Evolutionary conservation across 2,888 invertebrate genomes (phyloP).

Genomic region (Sisyra nigra): DNA sequence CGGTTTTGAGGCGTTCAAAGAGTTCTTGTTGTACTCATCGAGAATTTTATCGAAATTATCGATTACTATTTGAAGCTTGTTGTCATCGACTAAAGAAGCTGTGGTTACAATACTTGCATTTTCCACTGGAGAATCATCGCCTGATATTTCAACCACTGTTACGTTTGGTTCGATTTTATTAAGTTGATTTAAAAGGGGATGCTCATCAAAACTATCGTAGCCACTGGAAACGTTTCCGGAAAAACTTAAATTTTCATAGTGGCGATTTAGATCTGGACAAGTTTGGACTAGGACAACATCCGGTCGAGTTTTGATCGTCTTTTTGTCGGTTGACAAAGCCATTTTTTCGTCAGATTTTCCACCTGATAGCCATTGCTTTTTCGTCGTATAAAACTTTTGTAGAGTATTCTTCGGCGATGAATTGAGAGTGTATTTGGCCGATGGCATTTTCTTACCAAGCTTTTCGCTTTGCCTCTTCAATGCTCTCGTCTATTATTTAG

Average conservation of each 20-base stretch:
- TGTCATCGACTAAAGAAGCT: conserved; percentile 19
- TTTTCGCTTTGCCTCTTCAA: not conserved
- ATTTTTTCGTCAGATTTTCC: conserved; percentile 2
- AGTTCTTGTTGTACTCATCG: conserved; percentile 24
- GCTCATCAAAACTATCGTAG: conserved; percentile 19
- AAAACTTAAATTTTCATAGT: conserved; percentile 32
- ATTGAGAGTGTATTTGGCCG: conserved; percentile 17
- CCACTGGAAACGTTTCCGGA: conserved; percentile 15
- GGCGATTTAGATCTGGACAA: conserved; percentile 12
- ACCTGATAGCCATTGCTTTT: conserved; percentile 17
- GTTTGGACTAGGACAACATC: conserved; percentile 6
- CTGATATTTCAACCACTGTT: conserved; percentile 25
- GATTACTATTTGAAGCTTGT: conserved; percentile 31
- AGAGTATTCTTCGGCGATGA: conserved; percentile 18
- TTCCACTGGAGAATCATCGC: not conserved
- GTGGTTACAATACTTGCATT: conserved; percentile 1
- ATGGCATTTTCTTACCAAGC: conserved; percentile 16
- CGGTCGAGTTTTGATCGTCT: not conserved
- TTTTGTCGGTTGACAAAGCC: not conserved
- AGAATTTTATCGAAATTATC: conserved; percentile 36
- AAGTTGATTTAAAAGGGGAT: conserved; percentile 12
- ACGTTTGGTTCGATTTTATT: conserved; percentile 32
- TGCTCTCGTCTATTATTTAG: not conserved
- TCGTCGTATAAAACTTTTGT: conserved; percentile 20
- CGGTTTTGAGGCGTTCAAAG: conserved; percentile 24